Percentiles rank a stretch among this genome's conserved stretches.
These are phyloP conservation scores for Streptopelia turtur DNA, from an alignment of 2,797 vertebrate species.

Conservation along the genomic window DNA sequence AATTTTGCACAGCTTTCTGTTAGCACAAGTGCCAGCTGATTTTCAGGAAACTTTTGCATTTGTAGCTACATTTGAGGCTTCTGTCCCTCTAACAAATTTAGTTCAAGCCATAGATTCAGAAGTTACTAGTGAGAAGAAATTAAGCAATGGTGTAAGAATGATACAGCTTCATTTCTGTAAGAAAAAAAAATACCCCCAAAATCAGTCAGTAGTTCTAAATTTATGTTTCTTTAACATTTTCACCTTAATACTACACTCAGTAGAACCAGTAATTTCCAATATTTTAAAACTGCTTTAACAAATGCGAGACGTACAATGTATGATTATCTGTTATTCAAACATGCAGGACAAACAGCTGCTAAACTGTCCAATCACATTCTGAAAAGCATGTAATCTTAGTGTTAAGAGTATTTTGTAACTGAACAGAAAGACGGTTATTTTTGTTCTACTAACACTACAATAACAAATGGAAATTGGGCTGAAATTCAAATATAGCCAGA, in stretches of 20 bases:
- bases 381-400: not conserved
- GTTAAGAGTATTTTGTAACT: not conserved
- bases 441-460: not conserved
- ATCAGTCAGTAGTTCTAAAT: not conserved
- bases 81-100: not conserved
- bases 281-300: not conserved
- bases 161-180: not conserved
- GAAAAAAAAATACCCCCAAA: not conserved
- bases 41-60: not conserved
- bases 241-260: not conserved
- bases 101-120: not conserved
- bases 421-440: conserved; percentile 2
- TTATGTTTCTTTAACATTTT: not conserved
- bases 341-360: not conserved
- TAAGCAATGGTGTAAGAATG: not conserved
- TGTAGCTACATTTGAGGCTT: not conserved
- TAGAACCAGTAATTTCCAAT: not conserved
- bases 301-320: not conserved
- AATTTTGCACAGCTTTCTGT: not conserved
- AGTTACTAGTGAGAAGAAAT: not conserved
- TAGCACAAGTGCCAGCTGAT: not conserved
- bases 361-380: not conserved
- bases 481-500: not conserved
- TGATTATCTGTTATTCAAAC: not conserved
- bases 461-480: not conserved